A percentile compares a stretch with the other conserved stretches of the same genome.
These are phyloP conservation scores for Heteromyza rotundicornis DNA, from an alignment of 2,888 invertebrate species.

Conservation along the genomic window DNA sequence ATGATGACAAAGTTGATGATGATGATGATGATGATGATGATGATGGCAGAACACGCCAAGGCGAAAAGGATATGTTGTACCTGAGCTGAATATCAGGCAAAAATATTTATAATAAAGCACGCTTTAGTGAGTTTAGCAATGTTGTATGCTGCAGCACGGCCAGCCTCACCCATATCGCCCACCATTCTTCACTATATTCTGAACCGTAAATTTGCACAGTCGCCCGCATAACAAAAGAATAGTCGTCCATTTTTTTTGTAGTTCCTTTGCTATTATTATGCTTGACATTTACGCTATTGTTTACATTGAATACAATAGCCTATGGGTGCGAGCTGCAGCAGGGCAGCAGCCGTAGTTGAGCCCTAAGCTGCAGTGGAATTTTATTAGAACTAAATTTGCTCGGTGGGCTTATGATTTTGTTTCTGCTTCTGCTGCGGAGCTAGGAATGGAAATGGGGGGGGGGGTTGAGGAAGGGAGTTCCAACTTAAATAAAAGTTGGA, in stretches of 20 bases:
- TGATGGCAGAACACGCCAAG: conserved; percentile 3
- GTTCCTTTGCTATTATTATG: conserved; percentile 23
- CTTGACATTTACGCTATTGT: conserved; percentile 33
- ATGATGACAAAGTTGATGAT: background rate
- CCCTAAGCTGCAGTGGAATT: background rate
- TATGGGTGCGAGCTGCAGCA: background rate
- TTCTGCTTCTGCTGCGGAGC: too few species aligned
- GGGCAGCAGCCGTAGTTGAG: background rate
- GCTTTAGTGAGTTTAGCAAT: conserved; percentile 29
- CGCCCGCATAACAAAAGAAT: conserved; percentile 15
- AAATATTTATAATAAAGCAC: conserved; percentile 36
- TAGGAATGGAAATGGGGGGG: too few species aligned
- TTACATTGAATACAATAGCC: conserved; percentile 31
- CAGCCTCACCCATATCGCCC: too few species aligned
- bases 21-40: background rate
- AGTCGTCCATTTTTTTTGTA: background rate
- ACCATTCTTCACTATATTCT: too few species aligned
- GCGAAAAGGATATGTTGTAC: conserved; percentile 5
- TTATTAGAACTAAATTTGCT: conserved; percentile 1
- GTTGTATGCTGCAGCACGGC: background rate
- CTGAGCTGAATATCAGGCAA: conserved; percentile 9
- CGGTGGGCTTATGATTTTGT: background rate
- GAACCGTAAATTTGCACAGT: conserved; percentile 6
- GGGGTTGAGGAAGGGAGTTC: background rate
- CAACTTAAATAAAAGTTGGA: background rate